Evolutionary conservation across 2,888 invertebrate genomes (phyloP), one percentile per base, ranked within the genome.

Genomic region (Epinotia brunnichana): DNA sequence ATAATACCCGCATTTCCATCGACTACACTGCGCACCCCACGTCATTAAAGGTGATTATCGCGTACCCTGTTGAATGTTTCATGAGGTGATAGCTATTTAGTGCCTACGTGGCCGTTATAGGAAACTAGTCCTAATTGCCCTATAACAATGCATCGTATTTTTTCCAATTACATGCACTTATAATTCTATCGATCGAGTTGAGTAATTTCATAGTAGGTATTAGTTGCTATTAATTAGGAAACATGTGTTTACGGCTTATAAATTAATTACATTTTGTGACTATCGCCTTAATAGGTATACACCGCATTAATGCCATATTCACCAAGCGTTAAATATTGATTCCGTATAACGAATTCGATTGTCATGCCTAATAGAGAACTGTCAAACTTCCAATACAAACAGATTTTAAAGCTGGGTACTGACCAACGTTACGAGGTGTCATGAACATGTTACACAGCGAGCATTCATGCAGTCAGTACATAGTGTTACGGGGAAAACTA

Each of bases 1-100:
- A n/a, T 56, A 57, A 56, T 62, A 63, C 24, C 62, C 24, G 56
- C 57, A 51, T 17, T 48, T 13, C 54, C 62, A 62, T 35, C 21
- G 68, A 59, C 15, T 44, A 44, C 63, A 61, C 74, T 68, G 77
- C 79, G 81, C 82, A 80, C 77, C 74, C 70, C 74, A 71, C 79
- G 79, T 83, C 82, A 88, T 90, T 90, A 90, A 78, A 78, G 82
- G 74, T 86, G 82, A 87, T 88, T 89, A 89, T 90, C 83, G 84
- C 83, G 75, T 80, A 80, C 81, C 78, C 81, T 83, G 73, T 74
- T 90, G 89, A 88, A 91, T 91, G 84, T 87, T 86, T 85, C 85
- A 90, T 90, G 89, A 90, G 85, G 79, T 70, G 87, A 86, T 84
- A 82, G 85, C 85, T 86, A 86, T 87, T 85, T 83, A 80, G 77